phyloP scores from a whole-genome alignment of 2,888 invertebrate genomes.

The Buathra laborator region DNA sequence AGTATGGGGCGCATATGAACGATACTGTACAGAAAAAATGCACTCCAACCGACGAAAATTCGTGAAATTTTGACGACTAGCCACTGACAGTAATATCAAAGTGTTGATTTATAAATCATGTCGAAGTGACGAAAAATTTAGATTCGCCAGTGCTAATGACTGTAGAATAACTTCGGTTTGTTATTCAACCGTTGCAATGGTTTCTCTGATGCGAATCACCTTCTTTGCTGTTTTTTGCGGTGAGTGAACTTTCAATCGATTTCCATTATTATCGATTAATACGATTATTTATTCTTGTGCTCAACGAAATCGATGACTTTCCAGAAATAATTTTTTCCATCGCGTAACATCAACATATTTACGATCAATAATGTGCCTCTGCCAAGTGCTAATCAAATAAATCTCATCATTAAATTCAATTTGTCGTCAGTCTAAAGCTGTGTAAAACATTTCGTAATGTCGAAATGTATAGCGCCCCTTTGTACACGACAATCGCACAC shows the following conservation, averaged over 20 bases:
- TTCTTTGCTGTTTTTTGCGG: conserved; percentile 79
- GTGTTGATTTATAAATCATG: conserved; percentile 62
- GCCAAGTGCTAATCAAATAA: too few relatives aligned
- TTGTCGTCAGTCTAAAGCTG: neutral
- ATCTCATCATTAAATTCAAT: neutral
- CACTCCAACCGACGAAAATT: neutral
- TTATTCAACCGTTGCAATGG: conserved; percentile 74
- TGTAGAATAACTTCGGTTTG: conserved; percentile 47
- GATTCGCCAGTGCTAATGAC: conserved; percentile 32
- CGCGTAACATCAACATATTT: conserved; percentile 65
- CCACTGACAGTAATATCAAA: conserved; percentile 17
- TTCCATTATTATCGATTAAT: neutral
- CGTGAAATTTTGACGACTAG: conserved; percentile 50
- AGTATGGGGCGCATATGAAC: neutral
- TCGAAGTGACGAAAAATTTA: conserved; percentile 64
- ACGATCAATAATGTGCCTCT: conserved; percentile 69
- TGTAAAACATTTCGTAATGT: neutral
- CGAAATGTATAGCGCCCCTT: neutral
- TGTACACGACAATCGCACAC: neutral
- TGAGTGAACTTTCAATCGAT: conserved; percentile 70
- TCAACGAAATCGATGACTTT: neutral
- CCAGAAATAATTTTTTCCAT: neutral
- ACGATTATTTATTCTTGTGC: conserved; percentile 13
- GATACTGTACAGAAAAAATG: conserved; percentile 7
- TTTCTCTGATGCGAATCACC: conserved; percentile 78